These are phyloP conservation scores for Pomacea maculata DNA, from an alignment of 1,140 invertebrate species.

Conservation along the genomic window DNA sequence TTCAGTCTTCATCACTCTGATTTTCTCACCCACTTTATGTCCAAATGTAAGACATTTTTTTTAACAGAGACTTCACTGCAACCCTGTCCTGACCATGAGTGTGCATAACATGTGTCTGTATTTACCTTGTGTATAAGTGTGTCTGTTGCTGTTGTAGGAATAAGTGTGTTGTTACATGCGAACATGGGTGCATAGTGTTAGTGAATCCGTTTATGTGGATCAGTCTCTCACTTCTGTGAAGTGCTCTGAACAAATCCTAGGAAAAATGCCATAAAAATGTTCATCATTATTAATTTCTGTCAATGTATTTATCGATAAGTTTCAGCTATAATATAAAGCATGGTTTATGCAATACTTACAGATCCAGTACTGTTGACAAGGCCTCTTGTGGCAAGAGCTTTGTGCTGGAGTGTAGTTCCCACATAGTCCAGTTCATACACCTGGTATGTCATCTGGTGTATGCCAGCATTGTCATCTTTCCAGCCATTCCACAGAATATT, in stretches of 20 bases:
- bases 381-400: neutral
- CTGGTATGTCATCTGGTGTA: conserved; percentile 28
- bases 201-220: no score
- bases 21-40: no score
- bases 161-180: no score
- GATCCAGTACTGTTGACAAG: neutral
- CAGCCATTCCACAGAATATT: conserved; percentile 36
- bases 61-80: no score
- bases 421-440: conserved; percentile 14
- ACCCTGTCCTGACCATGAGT: no score
- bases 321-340: neutral
- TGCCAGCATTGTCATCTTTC: conserved; percentile 32
- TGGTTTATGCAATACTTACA: neutral
- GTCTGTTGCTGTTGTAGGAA: no score
- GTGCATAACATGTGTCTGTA: no score
- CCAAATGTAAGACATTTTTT: no score
- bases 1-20: no score
- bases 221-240: neutral
- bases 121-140: no score
- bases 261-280: neutral
- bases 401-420: neutral
- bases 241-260: neutral
- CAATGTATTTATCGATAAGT: neutral
- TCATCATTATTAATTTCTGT: neutral
- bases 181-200: no score